Conservation (phyloP, 2,113 vertebrate genomes). For the Electrona antarctica region DNA sequence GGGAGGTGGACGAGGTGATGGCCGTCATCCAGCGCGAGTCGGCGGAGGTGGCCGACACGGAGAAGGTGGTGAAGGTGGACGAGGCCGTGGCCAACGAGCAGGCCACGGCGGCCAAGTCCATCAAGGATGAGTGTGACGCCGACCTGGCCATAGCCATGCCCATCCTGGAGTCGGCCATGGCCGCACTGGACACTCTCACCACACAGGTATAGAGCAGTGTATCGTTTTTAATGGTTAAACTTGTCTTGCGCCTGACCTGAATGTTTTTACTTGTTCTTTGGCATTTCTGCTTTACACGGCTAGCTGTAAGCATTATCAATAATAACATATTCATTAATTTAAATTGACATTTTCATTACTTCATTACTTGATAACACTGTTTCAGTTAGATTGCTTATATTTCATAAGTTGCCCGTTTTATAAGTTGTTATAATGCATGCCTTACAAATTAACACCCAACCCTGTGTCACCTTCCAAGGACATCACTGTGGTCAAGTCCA, state of each 20-base stretch:
- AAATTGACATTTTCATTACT: no score
- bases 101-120: constrained; percentile 89
- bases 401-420: no score
- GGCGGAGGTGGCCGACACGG: constrained; percentile 87
- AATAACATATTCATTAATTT: no score
- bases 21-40: constrained; percentile 85
- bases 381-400: no score
- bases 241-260: no score
- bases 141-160: constrained; percentile 88
- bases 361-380: no score
- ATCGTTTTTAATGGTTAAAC: no score
- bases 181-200: constrained; percentile 87
- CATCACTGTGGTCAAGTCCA: constrained; percentile 92
- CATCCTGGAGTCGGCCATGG: constrained; percentile 83
- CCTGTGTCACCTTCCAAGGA: constrained; percentile 76
- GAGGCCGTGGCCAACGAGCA: constrained; percentile 87
- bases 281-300: no score
- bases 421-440: no score
- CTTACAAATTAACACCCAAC: no score
- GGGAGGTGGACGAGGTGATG: constrained; percentile 89
- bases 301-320: no score
- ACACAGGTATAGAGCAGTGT: constrained; percentile 76
- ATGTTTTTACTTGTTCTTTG: no score
- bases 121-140: constrained; percentile 92
- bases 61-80: constrained; percentile 87